phyloP scores from a whole-genome alignment of 2,113 vertebrate species.

The Tautogolabrus adspersus region DNA sequence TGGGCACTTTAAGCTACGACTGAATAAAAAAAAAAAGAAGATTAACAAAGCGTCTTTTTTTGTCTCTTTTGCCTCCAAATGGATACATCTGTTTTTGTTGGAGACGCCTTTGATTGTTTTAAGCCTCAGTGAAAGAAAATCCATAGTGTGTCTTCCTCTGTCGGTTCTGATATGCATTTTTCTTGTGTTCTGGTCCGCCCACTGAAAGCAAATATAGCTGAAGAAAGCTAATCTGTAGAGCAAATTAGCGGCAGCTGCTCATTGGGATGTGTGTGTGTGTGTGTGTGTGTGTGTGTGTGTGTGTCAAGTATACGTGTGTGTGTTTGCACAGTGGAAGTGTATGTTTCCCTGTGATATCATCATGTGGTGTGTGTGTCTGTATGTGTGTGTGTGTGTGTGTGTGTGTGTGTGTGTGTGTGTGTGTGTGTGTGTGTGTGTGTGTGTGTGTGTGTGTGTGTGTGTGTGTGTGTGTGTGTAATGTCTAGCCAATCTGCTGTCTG shows the following conservation, averaged over 20 bases:
- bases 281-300: conserved; percentile 13
- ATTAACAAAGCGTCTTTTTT: neutral
- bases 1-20: neutral
- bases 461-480: conserved; percentile 72
- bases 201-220: conserved; percentile 58
- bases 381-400: conserved; percentile 11
- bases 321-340: conserved; percentile 41
- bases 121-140: conserved; percentile 39
- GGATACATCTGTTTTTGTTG: conserved; percentile 8
- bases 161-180: conserved; percentile 49
- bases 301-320: neutral
- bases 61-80: neutral
- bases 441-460: conserved; percentile 35
- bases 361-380: conserved; percentile 24
- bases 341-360: conserved; percentile 75
- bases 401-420: conserved; percentile 15
- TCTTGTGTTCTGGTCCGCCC: conserved; percentile 43
- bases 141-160: conserved; percentile 40
- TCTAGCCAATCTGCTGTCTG: conserved; percentile 72
- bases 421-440: conserved; percentile 56
- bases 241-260: conserved; percentile 78
- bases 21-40: neutral
- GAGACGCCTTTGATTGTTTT: conserved; percentile 37
- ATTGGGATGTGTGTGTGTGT: conserved; percentile 30
- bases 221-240: conserved; percentile 73